These are phyloP conservation scores for Glyphotaelius pellucidus DNA, from an alignment of 2,888 invertebrate species.

Conservation along the genomic window DNA sequence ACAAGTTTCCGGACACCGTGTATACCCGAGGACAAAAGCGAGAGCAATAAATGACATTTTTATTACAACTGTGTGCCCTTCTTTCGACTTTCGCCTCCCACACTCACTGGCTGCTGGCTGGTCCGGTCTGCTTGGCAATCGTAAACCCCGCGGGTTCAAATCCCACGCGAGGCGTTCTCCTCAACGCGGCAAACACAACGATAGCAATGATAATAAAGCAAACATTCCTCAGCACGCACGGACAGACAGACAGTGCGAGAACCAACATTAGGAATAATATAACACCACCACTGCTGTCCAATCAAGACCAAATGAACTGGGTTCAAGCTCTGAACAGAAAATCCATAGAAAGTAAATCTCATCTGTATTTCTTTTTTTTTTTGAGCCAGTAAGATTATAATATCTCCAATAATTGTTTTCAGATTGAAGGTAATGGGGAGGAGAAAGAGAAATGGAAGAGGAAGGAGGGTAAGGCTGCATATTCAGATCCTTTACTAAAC, in stretches of 20 bases:
- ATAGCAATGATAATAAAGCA: neutral
- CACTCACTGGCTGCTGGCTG: neutral
- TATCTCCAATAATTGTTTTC: too few relatives aligned
- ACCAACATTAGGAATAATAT: neutral
- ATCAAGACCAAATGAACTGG: neutral
- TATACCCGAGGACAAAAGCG: neutral
- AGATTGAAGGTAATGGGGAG: too few relatives aligned
- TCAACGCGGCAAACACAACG: neutral
- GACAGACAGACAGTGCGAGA: neutral
- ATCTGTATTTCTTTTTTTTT: too few relatives aligned
- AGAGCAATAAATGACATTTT: neutral
- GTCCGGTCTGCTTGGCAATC: neutral
- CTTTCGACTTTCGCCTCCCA: conserved; percentile 5
- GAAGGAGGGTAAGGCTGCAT: too few relatives aligned
- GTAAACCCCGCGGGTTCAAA: neutral
- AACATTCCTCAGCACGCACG: neutral
- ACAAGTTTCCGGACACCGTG: too few relatives aligned
- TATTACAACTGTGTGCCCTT: neutral
- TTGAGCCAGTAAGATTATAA: too few relatives aligned
- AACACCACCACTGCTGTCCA: neutral
- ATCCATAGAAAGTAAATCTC: neutral
- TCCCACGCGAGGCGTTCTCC: neutral
- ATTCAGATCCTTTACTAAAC: too few relatives aligned
- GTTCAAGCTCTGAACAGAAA: neutral
- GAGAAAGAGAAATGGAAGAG: too few relatives aligned